Percentiles rank a stretch among this genome's conserved stretches.
Conservation (phyloP, 2,797 vertebrate genomes). For the Paramormyrops hopkinsi region DNA sequence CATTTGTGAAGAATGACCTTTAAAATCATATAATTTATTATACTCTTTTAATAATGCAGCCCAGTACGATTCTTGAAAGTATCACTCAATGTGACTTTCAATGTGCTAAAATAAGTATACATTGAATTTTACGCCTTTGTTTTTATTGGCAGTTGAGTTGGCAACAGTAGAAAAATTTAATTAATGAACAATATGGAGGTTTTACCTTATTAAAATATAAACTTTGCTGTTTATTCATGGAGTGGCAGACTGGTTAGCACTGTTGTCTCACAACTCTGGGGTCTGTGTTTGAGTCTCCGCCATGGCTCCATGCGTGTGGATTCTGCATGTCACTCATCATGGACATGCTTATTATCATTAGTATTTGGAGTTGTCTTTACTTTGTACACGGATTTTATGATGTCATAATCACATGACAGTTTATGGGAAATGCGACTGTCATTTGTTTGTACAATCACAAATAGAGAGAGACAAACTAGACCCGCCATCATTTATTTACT, state of each 20-base stretch:
- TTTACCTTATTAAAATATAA: not conserved
- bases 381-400: not conserved
- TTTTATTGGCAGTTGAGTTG: not conserved
- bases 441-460: not conserved
- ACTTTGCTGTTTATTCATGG: not conserved
- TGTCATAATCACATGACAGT: not conserved
- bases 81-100: not conserved
- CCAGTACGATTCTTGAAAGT: not conserved
- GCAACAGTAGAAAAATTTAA: not conserved
- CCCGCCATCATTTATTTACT: not conserved
- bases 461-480: not conserved
- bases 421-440: not conserved
- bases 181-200: not conserved
- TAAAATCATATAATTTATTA: not conserved
- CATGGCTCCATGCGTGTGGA: not conserved
- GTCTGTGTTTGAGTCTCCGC: not conserved
- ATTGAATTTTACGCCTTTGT: not conserved
- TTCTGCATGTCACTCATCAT: not conserved
- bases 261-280: not conserved
- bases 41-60: not conserved
- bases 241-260: not conserved
- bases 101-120: not conserved
- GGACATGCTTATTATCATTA: not conserved
- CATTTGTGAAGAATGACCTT: constrained; percentile 1
- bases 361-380: not conserved